phyloP scores from a whole-genome alignment of 2,113 vertebrate species.

The Himantopus leucocephalus region DNA sequence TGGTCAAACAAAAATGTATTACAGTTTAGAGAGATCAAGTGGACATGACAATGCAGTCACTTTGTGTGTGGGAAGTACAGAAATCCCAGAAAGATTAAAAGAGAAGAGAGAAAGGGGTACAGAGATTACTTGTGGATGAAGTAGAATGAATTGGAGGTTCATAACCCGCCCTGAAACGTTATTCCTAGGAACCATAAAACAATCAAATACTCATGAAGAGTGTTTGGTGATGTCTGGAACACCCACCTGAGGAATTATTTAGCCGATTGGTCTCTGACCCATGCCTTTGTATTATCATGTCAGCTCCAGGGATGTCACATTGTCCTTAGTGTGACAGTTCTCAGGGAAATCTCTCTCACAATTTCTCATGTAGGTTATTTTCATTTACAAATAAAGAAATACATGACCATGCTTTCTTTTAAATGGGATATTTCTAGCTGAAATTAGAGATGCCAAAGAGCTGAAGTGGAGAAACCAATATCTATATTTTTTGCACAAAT shows the following conservation, averaged over 20 bases:
- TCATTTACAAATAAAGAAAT: not conserved
- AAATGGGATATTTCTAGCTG: fast-evolving
- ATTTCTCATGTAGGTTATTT: not conserved
- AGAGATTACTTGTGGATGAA: not conserved
- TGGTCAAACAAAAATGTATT: not conserved
- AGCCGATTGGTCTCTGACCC: not conserved
- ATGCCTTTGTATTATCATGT: not conserved
- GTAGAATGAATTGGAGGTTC: not conserved
- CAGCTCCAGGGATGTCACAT: not conserved
- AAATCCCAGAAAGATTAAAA: not conserved
- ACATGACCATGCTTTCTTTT: not conserved
- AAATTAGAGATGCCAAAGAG: not conserved
- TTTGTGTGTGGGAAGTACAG: not conserved
- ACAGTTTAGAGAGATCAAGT: not conserved
- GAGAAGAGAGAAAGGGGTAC: not conserved
- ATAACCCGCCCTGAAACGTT: not conserved
- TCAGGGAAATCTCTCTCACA: not conserved
- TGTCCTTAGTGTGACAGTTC: not conserved
- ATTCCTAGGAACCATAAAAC: not conserved
- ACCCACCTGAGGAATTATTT: not conserved
- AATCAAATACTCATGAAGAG: too few species aligned
- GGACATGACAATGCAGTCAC: not conserved
- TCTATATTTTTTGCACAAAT: not conserved
- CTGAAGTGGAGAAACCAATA: not conserved
- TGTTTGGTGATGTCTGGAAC: not conserved